Evolutionary conservation across 2,888 invertebrate species (phyloP).

Genomic region (Aleiodes leptofemur): DNA sequence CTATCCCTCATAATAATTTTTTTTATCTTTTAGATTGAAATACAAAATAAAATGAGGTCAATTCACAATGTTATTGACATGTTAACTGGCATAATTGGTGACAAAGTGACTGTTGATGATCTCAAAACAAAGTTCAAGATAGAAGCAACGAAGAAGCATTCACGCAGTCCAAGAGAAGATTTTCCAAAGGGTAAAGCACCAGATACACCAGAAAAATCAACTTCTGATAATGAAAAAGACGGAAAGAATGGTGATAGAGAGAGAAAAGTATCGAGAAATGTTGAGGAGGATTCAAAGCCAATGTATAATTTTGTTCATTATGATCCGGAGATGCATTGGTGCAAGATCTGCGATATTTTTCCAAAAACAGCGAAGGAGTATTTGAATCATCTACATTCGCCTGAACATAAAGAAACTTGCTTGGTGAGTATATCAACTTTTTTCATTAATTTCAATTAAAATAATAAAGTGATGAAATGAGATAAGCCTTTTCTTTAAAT

Average conservation of each 20-base stretch:
- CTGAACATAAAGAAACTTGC: constrained; percentile 82
- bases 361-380: constrained; percentile 92
- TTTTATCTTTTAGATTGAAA: constrained; percentile 80
- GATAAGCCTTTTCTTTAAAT: background rate
- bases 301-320: constrained; percentile 89
- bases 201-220: constrained; percentile 64
- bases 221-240: constrained; percentile 69
- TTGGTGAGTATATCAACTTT: constrained; percentile 65
- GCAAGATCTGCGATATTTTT: constrained; percentile 89
- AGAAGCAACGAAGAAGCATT: constrained; percentile 64
- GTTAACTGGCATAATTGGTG: constrained; percentile 90
- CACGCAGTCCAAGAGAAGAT: constrained; percentile 71
- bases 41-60: constrained; percentile 87
- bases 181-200: constrained; percentile 67
- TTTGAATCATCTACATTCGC: constrained; percentile 88
- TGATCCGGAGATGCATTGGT: constrained; percentile 95
- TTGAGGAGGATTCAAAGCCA: constrained; percentile 71
- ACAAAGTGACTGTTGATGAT: constrained; percentile 78
- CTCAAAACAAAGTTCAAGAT: constrained; percentile 69
- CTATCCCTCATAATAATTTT: constrained; percentile 27
- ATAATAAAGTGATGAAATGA: constrained; percentile 15
- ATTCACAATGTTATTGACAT: constrained; percentile 92
- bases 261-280: constrained; percentile 58
- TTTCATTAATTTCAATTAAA: background rate
- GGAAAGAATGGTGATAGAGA: constrained; percentile 62